Percentiles rank a stretch among this genome's conserved stretches.
Conservation (phyloP, 1,140 invertebrate species). For the fruit fly (Drosophila melanogaster) region Release_6_plus_ISO1_MT NT_037436.4:21256001-21256500, state of each 20-base stretch:
- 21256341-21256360: too few species aligned
- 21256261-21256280: too few species aligned
- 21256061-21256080: slow-evolving; percentile 30
- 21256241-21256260: too few species aligned
- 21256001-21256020: slow-evolving; percentile 8
- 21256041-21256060: slow-evolving; percentile 9
- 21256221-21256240: too few species aligned
- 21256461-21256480: slow-evolving; percentile 35
- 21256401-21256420: slow-evolving; percentile 15
- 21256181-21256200: neutral
- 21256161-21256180: neutral
- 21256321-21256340: too few species aligned
- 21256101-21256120: slow-evolving; percentile 67
- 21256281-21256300: too few species aligned
- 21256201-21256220: neutral
- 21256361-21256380: neutral
- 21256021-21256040: slow-evolving; percentile 27
- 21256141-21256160: too few species aligned
- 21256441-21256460: slow-evolving; percentile 53
- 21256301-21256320: too few species aligned
- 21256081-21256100: slow-evolving; percentile 54
- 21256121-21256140: slow-evolving; percentile 15
- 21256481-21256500: slow-evolving; percentile 29
- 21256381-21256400: slow-evolving; percentile 2
- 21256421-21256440: slow-evolving; percentile 43